Base-by-base conservation (phyloP, 2,113 vertebrate genomes). In the Cryptomyrus ogoouensis region DNA sequence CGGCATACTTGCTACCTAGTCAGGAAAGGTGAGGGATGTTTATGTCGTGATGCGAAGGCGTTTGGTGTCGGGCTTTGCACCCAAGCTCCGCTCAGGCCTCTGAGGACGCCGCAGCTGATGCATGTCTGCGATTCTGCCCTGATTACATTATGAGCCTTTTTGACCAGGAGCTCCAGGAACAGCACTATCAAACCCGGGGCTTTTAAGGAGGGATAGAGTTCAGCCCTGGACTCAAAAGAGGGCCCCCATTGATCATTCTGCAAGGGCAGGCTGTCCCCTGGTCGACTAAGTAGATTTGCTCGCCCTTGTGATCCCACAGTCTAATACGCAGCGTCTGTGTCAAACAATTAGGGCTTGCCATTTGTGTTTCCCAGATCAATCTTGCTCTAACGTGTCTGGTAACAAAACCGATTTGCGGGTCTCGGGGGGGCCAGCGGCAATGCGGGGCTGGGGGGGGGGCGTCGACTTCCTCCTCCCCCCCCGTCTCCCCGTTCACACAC, bases 331-430 rank as follows among this genome's bases (percentile, higher is more conserved):
- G 92, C 90, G 27, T 94, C 94, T 95, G 96, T 94, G 91, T 97
- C 95, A 96, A 96, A 95, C 94, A 96, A 93, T 94, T 94, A 95
- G 92, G 93, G 85, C 92, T 91, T 86, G 93, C 94, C 94, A 94
- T 96, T 96, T 95, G 94, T 92, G 94, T 93, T 94, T 92, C 94
- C 94, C 93, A 92, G 93, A 97, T 97, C 95, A 95, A 96, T 97
- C 96, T 96, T 93, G 84, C 91, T 21, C 91, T 92, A 92, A 90
- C 92, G 91, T 88, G 93, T 91, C 94, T 89, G 83, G 92, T 94
- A 95, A 95, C 5, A 94, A 94, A 95, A 95, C 94, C 94, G 94
- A 95, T 95, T 95, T 94, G 95, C 95, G 92, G 94, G 94, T 89
- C 92, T 92, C 90, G 90, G 93, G 92, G 19, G 93, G 21, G 93